phyloP scores from a whole-genome alignment of 2,888 invertebrate species.

The Ectropis crepuscularia region DNA sequence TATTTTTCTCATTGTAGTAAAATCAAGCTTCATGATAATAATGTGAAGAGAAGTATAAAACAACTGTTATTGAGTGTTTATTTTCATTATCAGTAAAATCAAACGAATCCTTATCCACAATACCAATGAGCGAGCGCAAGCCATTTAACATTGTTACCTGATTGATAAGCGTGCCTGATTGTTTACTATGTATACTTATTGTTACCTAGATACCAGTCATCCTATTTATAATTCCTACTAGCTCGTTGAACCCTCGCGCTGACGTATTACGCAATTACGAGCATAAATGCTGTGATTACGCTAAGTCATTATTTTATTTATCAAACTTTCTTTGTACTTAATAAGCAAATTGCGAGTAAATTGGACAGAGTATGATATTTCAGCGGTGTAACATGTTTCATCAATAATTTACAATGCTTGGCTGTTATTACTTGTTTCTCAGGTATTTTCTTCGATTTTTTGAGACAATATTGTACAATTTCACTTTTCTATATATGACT shows the following conservation, averaged over 20 bases:
- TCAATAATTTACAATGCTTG: neutral
- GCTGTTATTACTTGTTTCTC: neutral
- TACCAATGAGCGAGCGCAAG: slow-evolving; percentile 5
- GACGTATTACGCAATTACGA: slow-evolving; percentile 24
- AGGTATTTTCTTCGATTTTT: neutral
- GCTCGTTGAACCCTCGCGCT: slow-evolving; percentile 49
- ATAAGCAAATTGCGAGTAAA: neutral
- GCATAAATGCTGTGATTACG: slow-evolving; percentile 38
- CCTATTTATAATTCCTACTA: slow-evolving; percentile 51
- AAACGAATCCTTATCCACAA: slow-evolving; percentile 19
- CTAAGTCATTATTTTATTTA: slow-evolving; percentile 39
- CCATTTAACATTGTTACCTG: slow-evolving; percentile 41
- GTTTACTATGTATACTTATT: slow-evolving; percentile 39
- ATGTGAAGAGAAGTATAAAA: neutral
- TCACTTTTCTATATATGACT: neutral
- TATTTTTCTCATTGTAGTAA: too few relatives aligned
- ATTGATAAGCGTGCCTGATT: slow-evolving; percentile 40
- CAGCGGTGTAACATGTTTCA: too few relatives aligned
- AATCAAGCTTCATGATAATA: too few relatives aligned
- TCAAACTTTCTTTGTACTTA: slow-evolving; percentile 12
- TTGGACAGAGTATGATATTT: too few relatives aligned
- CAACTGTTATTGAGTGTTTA: neutral
- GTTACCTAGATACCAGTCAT: slow-evolving; percentile 51
- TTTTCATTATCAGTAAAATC: neutral
- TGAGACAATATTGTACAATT: neutral